Evolutionary conservation across 2,797 vertebrate species (phyloP).

Genomic region (Hydrocynus forskahlii): DNA sequence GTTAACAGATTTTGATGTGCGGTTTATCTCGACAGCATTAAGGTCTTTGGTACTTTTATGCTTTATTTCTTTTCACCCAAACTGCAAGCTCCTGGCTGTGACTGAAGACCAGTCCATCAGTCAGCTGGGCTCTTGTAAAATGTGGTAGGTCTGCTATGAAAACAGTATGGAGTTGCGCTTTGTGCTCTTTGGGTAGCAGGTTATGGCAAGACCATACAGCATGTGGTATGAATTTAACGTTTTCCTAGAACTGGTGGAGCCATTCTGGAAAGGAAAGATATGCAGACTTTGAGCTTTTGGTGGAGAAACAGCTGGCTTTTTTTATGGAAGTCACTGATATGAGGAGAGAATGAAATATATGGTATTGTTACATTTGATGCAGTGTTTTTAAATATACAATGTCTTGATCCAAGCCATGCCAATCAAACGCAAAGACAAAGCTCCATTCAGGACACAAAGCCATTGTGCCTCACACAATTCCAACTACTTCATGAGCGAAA

Average conservation of each 20-base stretch:
- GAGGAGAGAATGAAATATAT: neutral
- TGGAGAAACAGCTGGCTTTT: neutral
- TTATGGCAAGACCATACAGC: conserved; percentile 27
- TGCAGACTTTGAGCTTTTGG: neutral
- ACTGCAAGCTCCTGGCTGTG: conserved; percentile 54
- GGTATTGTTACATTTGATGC: neutral
- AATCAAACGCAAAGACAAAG: conserved; percentile 51
- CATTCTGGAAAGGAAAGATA: conserved; percentile 10
- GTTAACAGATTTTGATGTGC: conserved; percentile 42
- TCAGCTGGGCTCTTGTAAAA: conserved; percentile 33
- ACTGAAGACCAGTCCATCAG: conserved; percentile 19
- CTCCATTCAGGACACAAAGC: conserved; percentile 35
- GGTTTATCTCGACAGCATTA: conserved; percentile 32
- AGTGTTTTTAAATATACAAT: no score
- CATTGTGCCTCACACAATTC: conserved; percentile 30
- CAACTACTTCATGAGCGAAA: conserved; percentile 45
- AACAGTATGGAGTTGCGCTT: conserved; percentile 17
- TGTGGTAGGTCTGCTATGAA: conserved; percentile 41
- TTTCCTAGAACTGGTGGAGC: conserved; percentile 8
- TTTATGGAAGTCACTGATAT: conserved; percentile 7
- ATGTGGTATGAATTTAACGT: conserved; percentile 38
- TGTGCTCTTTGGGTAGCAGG: conserved; percentile 14
- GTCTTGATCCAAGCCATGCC: conserved; percentile 10
- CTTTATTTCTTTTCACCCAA: conserved; percentile 48
- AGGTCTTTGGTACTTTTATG: conserved; percentile 20